phyloP scores from a whole-genome alignment of 2,797 vertebrate species.

The Lithobates sylvaticus region DNA sequence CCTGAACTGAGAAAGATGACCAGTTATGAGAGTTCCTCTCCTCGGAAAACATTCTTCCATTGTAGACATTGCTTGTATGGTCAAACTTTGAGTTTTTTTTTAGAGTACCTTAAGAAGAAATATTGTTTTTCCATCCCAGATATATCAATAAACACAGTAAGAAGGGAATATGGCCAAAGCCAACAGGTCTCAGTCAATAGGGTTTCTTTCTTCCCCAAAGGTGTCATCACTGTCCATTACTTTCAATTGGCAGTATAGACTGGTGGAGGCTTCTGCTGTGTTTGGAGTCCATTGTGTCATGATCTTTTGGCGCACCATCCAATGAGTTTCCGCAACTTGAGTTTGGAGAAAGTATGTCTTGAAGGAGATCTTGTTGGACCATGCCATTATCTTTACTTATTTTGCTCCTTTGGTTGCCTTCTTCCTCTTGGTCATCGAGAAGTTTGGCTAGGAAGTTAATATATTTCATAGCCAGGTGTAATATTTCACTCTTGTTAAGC shows the following conservation, averaged over 20 bases:
- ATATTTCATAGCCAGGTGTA: constrained; percentile 91
- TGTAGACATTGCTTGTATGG: not conserved
- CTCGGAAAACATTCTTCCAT: not conserved
- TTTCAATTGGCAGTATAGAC: constrained; percentile 81
- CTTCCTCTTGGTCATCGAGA: constrained; percentile 85
- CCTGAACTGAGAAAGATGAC: not conserved
- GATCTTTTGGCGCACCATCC: constrained; percentile 88
- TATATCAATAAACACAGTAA: constrained; percentile 19
- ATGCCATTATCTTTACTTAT: constrained; percentile 79
- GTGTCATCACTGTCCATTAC: constrained; percentile 81
- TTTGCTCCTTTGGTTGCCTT: constrained; percentile 82
- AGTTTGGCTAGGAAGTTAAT: constrained; percentile 91
- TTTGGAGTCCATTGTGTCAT: constrained; percentile 82
- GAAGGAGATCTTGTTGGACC: constrained; percentile 81
- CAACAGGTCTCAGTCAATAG: constrained; percentile 26
- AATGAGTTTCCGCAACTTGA: constrained; percentile 85
- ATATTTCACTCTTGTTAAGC: constrained; percentile 93
- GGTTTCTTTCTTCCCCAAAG: not conserved
- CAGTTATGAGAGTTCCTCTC: constrained; percentile 27
- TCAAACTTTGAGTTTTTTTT: constrained; percentile 1
- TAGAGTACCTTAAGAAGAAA: constrained; percentile 47
- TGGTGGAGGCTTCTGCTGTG: constrained; percentile 79
- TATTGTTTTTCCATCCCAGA: constrained; percentile 19
- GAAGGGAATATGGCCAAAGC: not conserved
- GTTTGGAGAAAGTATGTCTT: constrained; percentile 81